Base-by-base conservation (phyloP, 2,888 invertebrate species). In the Frankliniella fusca region DNA sequence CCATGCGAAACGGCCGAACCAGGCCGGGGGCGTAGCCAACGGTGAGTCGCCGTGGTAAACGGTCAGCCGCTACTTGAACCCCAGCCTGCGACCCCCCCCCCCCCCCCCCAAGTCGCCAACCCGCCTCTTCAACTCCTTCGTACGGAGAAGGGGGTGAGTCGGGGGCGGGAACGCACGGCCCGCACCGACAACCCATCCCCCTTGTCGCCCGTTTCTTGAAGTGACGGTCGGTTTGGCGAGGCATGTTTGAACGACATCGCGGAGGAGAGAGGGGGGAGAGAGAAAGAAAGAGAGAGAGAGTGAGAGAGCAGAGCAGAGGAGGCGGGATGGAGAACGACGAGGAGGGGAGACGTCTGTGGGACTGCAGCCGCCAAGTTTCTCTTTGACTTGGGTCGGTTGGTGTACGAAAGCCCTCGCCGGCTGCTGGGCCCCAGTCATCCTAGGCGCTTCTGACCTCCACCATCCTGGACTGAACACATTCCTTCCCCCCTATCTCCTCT, bases 341-440 rank as follows among this genome's bases (percentile, higher is more conserved):
- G 5, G 38, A 38, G 38, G 5, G 38, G 5, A 2, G 38, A 2
- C 38, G 38, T 38, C 61, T n/a, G 18, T 18, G 15, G n/a, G 61
- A 61, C 23, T 27, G 70, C 70, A 27, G 70, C 70, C 23, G 23
- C 70, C 23, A 76, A 76, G 70, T 76, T 76, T 76, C 70, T 23
- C 70, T 76, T 76, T 76, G 70, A 76, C 70, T 76, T 76, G 70
- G 27, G 38, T 5, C 38, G 38, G 70, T 76, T 76, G 70, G 70
- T 76, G 23, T 76, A 27, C 23, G 61, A 38, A 38, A 38, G 38
- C 38, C 61, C 20, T 7, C 61, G 15, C 11, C 61, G 61, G 54
- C 54, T 9, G 15, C 54, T 7, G 54, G 15, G 54, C 54, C 54
- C 54, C 54, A 3, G 1, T 38, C 38, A 5, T 38, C 38, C 38